A percentile compares a stretch with the other conserved stretches of the same genome.
Conservation (phyloP, 2,113 vertebrate species). For the Micronisus gabar region DNA sequence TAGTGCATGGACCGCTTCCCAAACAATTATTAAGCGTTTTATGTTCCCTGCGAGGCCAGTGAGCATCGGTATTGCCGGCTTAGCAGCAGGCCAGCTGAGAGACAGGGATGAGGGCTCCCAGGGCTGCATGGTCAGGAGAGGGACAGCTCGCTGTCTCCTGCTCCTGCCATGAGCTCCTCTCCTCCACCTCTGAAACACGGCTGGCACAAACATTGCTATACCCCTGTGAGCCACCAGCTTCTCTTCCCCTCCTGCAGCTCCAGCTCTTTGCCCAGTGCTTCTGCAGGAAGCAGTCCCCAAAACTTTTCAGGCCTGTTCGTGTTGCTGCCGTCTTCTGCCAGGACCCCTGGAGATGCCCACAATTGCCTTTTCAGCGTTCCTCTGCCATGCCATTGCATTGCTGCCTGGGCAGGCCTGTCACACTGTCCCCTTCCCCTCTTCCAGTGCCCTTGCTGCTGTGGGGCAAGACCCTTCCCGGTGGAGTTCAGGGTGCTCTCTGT, state of each 20-base stretch:
- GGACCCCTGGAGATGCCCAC: background rate
- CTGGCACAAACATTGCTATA: background rate
- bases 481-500: background rate
- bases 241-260: background rate
- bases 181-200: background rate
- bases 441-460: background rate
- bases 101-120: background rate
- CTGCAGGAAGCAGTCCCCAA: background rate
- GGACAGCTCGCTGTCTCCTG: background rate
- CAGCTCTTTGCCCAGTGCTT: background rate
- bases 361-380: background rate
- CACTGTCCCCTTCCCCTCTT: background rate
- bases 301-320: background rate
- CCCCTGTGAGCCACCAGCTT: background rate
- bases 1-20: background rate
- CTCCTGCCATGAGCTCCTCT: background rate
- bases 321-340: background rate
- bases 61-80: background rate
- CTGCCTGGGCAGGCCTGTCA: background rate
- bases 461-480: background rate
- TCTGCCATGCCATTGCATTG: background rate
- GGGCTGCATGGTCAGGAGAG: accelerated
- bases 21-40: background rate
- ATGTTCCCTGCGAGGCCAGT: background rate
- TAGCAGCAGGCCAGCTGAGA: background rate